Base-by-base conservation (phyloP, 30 jellyfish, hydroid and myxozoan species). In the Calvadosia cruxmelitensis region DNA sequence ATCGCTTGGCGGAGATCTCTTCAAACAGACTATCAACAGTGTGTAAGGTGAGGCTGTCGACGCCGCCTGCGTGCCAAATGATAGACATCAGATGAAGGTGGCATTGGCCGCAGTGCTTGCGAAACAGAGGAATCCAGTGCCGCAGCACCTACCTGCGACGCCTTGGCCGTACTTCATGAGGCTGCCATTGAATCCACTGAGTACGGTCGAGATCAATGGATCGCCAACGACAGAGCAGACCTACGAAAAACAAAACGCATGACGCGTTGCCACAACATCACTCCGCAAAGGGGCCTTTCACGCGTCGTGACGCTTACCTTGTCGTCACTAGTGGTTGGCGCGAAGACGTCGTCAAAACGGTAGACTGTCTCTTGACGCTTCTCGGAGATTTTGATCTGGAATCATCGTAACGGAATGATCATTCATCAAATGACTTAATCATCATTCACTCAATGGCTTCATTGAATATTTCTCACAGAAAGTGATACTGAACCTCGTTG, bases 121-220 rank as follows among this genome's bases (percentile, higher is more conserved):
- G n/a, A n/a, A n/a, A n/a, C n/a, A n/a, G n/a, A n/a, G n/a, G n/a
- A n/a, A 42, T 42, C 15, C 20, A 20, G 20, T 42, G 57, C 20
- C 20, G 57, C 20, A 5, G 20, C 3, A 10, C 77, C 28, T 74
- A 89, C 98, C 98, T 26, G 95, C 66, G 16, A 93, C 84, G 26
- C 86, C 66, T 66, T 89, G 98, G 15, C 98, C 98, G 75, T 89
- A 89, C 10, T 73, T 94, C 86, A 89, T 81, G 83, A 89, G 76
- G 51, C 95, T 89, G 10, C 89, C 95, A 68, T 81, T 89, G 72
- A 48, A 72, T 0, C 98, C 98, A 28, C 52, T 64, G 63, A 89
- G 65, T 0, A 78, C 93, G 3, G 98, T 29, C 33, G 83, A 64
- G 33, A 89, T 75, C 28, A 89, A 72, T 2, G 98, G 98, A 2